Evolutionary conservation across 2,797 vertebrate genomes (phyloP).

Genomic region (Spondyliosoma cantharus): DNA sequence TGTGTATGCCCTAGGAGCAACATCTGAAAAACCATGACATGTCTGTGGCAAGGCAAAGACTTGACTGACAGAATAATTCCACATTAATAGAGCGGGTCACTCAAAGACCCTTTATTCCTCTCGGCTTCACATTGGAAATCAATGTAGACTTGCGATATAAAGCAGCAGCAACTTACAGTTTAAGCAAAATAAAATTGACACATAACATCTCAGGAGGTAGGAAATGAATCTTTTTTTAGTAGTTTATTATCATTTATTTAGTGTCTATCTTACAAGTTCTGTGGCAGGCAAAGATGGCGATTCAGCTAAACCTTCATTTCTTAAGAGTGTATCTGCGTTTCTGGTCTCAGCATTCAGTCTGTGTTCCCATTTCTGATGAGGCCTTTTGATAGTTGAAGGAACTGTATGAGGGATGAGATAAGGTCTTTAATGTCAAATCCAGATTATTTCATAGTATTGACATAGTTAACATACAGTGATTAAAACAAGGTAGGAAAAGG

Average conservation of each 20-base stretch:
- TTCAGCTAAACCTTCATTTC: not conserved
- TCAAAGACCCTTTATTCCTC: constrained; percentile 48
- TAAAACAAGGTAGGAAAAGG: too few relatives aligned
- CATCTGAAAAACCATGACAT: constrained; percentile 66
- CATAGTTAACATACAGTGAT: too few relatives aligned
- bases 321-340: not conserved
- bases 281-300: not conserved
- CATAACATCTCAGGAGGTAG: not conserved
- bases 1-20: constrained; percentile 49
- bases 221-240: not conserved
- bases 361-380: not conserved
- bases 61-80: constrained; percentile 78
- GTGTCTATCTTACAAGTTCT: not conserved
- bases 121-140: constrained; percentile 51
- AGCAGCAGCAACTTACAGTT: constrained; percentile 12
- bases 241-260: not conserved
- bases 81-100: constrained; percentile 67
- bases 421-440: too few relatives aligned
- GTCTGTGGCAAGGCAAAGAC: constrained; percentile 45
- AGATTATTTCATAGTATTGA: too few relatives aligned
- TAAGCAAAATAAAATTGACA: not conserved
- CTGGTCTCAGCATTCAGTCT: not conserved
- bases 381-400: not conserved
- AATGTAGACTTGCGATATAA: constrained; percentile 20
- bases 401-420: too few relatives aligned